A percentile compares a stretch with the other conserved stretches of the same genome.
Evolutionary conservation across 2,797 vertebrate species (phyloP).

Genomic region (Chromis chromis): DNA sequence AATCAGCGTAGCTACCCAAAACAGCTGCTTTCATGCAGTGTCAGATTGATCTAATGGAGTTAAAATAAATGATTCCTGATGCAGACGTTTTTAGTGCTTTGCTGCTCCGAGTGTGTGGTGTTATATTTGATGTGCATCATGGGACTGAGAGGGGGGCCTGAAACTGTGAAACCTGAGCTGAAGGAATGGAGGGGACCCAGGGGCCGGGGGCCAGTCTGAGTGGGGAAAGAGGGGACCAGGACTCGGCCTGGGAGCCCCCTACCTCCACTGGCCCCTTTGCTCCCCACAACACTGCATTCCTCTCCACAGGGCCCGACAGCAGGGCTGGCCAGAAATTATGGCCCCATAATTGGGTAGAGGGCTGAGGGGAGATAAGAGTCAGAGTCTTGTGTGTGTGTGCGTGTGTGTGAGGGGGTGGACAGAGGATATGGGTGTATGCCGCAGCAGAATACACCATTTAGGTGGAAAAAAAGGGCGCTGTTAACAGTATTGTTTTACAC

Average conservation of each 20-base stretch:
- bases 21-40: conserved; percentile 42
- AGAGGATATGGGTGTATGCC: conserved; percentile 48
- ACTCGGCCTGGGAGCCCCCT: conserved; percentile 50
- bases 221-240: conserved; percentile 53
- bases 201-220: conserved; percentile 63
- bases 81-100: conserved; percentile 58
- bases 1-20: conserved; percentile 12
- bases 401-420: conserved; percentile 36
- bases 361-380: conserved; percentile 40
- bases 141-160: conserved; percentile 64
- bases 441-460: conserved; percentile 35
- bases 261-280: conserved; percentile 63
- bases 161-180: conserved; percentile 74
- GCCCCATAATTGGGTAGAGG: conserved; percentile 68
- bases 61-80: conserved; percentile 60
- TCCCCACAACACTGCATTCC: conserved; percentile 77
- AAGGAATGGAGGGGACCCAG: conserved; percentile 74
- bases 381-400: conserved; percentile 31
- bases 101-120: conserved; percentile 39
- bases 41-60: conserved; percentile 48
- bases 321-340: conserved; percentile 72
- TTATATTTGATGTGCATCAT: conserved; percentile 77
- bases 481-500: conserved; percentile 62
- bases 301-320: conserved; percentile 70
- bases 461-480: conserved; percentile 15